Evolutionary conservation across 2,113 vertebrate genomes (phyloP).

Genomic region (Lates calcarifer): DNA sequence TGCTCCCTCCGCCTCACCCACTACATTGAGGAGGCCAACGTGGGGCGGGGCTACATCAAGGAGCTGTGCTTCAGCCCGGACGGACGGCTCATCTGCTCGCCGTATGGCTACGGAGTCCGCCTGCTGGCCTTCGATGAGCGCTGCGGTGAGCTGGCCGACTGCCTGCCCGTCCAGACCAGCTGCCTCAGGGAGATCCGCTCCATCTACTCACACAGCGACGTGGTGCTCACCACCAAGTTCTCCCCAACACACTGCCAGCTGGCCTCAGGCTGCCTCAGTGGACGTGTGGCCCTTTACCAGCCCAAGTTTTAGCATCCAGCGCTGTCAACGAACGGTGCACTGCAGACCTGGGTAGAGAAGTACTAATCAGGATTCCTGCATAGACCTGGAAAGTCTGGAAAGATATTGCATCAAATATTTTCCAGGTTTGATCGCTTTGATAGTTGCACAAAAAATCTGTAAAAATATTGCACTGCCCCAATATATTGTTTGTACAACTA

Average conservation of each 20-base stretch:
- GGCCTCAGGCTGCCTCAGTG: constrained; percentile 98
- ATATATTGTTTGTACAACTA: not conserved
- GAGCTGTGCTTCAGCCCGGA: constrained; percentile 99
- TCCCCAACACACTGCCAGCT: constrained; percentile 99
- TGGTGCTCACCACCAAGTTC: constrained; percentile 99
- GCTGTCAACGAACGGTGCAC: not conserved
- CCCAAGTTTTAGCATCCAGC: constrained; percentile 92
- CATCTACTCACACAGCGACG: constrained; percentile 97
- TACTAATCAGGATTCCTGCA: not conserved
- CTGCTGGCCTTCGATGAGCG: constrained; percentile 93
- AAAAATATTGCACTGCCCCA: constrained; percentile 8
- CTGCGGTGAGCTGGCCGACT: constrained; percentile 97
- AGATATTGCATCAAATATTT: not conserved
- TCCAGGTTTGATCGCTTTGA: not conserved
- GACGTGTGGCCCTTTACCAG: constrained; percentile 97
- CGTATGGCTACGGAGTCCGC: constrained; percentile 96
- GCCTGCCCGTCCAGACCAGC: constrained; percentile 92
- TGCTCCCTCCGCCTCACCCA: constrained; percentile 96
- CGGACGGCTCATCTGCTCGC: constrained; percentile 97
- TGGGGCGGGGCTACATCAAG: constrained; percentile 97
- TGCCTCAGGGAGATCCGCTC: constrained; percentile 94
- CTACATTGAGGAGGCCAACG: constrained; percentile 98
- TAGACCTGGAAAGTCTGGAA: not conserved
- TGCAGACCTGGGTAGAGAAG: constrained; percentile 47
- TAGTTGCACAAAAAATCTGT: constrained; percentile 24